Base-by-base conservation (phyloP, 2,888 invertebrate species). In the Trisateles emortualis region DNA sequence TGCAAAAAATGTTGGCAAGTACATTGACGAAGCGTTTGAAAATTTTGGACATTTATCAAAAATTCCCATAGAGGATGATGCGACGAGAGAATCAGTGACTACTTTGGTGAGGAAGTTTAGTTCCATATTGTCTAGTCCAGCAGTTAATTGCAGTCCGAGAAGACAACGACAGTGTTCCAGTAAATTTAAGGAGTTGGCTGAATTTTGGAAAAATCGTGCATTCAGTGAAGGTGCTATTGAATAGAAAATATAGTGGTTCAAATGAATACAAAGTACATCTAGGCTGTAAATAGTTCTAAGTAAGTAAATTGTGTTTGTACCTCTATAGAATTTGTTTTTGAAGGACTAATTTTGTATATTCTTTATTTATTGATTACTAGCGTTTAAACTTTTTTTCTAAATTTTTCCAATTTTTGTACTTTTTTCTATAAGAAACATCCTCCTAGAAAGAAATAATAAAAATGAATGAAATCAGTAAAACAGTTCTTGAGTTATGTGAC, bases 1-100 rank as follows among this genome's bases (percentile, higher is more conserved):
- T 33, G 69, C 72, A 11, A 85, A 83, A 56, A 83, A 85, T 17
- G 75, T 91, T 0, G 87, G 87, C 13, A 77, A 71, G 14, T 89
- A 76, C n/a, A 90, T 92, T 1, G 90, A 91, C 54, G 89, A 90
- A 56, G 87, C 89, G 0, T 88, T 92, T 51, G 82, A 87, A 6
- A 78, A 87, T 13, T 63, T 91, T 6, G 82, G 82, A 56, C 73
- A 78, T 0, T 65, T 88, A 10, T 77, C 78, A 0, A 78, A 70
- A 8, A 54, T 84, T 10, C 68, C 78, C 0, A 54, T 61, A 16
- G 73, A 80, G 33, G 76, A 84, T 38, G 74, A 80, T 2, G 61
- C 68, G 0, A 77, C 81, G 0, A 71, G 73, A 41, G 84, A 83
- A 8, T 86, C 92, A 0, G 91, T 92, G 53, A 90, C 91, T 0